These are phyloP conservation scores for Leptobrachium leishanense DNA, from an alignment of 2,113 vertebrate genomes.

Conservation along the genomic window DNA sequence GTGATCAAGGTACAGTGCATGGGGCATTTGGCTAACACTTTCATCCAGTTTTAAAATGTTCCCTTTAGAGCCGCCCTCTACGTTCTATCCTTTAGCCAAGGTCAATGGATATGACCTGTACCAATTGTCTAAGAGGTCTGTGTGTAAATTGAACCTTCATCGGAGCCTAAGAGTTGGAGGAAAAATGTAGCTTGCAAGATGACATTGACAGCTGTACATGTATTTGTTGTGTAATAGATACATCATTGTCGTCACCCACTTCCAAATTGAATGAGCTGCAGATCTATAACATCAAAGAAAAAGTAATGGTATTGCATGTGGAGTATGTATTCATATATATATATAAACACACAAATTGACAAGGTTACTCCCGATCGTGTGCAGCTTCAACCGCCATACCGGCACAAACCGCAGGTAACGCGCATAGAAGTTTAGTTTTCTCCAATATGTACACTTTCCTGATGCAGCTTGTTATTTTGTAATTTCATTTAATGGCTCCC, in stretches of 20 bases:
- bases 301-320: neutral
- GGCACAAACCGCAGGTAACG: too few species aligned
- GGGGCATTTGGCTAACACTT: too few species aligned
- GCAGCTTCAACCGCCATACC: too few species aligned
- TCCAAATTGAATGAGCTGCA: neutral
- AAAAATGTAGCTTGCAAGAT: neutral
- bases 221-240: conserved; percentile 1
- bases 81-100: neutral
- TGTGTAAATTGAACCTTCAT: neutral
- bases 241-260: conserved; percentile 9
- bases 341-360: too few species aligned
- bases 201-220: conserved; percentile 4
- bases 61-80: neutral
- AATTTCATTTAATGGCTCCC: too few species aligned
- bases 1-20: too few species aligned
- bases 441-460: too few species aligned
- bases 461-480: too few species aligned
- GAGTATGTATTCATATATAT: too few species aligned
- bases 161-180: neutral
- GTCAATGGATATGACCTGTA: neutral
- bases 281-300: neutral
- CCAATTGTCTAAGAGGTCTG: conserved; percentile 1
- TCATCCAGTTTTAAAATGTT: neutral
- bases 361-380: too few species aligned
- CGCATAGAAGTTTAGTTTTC: too few species aligned